Evolutionary conservation across 23 tunicate genomes (phyloP), one percentile per base, ranked within the genome.

Genomic region (Botrylloides violaceus): DNA sequence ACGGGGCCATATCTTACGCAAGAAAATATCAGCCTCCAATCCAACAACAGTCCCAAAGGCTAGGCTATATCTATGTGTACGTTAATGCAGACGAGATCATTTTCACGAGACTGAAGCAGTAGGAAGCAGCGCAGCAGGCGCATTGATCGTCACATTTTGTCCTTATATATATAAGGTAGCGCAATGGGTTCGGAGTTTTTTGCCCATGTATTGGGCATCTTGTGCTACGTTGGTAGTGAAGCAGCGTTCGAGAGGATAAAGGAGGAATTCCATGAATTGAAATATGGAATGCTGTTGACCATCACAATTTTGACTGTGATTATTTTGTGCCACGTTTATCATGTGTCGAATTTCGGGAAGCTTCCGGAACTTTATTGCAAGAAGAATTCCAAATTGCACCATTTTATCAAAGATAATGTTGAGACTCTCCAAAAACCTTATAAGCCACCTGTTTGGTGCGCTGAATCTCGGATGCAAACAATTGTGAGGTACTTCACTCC

Each of bases 401-500:
- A 24, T 23, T 43, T 68, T 24, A 19, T 68, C 9, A 37, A 43
- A 4, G 37, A 68, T 9, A 19, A 43, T 37, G 74, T 68, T 19
- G 32, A 53, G 30, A 37, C 74, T 35, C 37, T 26, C 22, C 36
- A 43, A 28, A 35, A 9, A 22, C 60, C 58, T 7, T 68, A 68
- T 56, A 36, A 12, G 59, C 74, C 74, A 4, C 15, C 30, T 23
- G 24, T 32, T 37, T 68, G 74, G 74, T 68, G 24, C 37, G 74
- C 74, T 9, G 74, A 68, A 26, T 68, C 74, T 0, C 36, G 74
- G 30, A 20, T 28, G 18, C 61, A 36, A 6, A 68, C 74, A 6
- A 68, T 68, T 37, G n/a, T 68, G 37, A 26, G 74, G n/a, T 68
- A 68, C n/a, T 68, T 68, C 47, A 19, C 37, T n/a, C 74, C 74